phyloP scores from a whole-genome alignment of 2,888 invertebrate species.

The Noctua janthina region DNA sequence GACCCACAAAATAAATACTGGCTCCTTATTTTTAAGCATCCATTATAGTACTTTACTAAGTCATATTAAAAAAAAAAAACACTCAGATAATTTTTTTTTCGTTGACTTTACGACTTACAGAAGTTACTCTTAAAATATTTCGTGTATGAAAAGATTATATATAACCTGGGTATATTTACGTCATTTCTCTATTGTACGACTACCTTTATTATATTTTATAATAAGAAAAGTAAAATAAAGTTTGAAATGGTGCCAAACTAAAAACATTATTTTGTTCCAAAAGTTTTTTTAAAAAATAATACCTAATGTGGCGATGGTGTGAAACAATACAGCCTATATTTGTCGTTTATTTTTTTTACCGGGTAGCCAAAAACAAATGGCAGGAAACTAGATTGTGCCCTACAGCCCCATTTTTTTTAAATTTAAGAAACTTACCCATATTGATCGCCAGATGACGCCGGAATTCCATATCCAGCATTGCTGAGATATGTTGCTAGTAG shows the following conservation, averaged over 20 bases:
- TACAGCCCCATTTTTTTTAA: neutral
- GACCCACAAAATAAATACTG: too few relatives aligned
- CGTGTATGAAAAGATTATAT: too few relatives aligned
- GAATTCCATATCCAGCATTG: constrained; percentile 78
- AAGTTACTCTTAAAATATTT: too few relatives aligned
- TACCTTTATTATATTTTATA: neutral
- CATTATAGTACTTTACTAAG: too few relatives aligned
- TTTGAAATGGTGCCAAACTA: neutral
- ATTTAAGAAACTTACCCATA: constrained; percentile 75
- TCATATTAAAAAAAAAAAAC: too few relatives aligned
- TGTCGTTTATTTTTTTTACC: neutral
- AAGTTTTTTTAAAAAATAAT: neutral
- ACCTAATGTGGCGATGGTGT: neutral
- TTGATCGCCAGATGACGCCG: constrained; percentile 60
- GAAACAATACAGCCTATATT: neutral
- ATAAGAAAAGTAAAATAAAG: neutral
- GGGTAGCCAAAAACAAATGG: neutral
- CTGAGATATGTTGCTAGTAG: constrained; percentile 75
- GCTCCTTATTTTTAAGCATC: too few relatives aligned
- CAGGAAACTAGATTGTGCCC: neutral
- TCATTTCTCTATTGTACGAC: neutral
- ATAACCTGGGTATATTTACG: neutral
- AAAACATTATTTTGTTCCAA: neutral
- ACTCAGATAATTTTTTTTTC: too few relatives aligned
- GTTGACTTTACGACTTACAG: too few relatives aligned